These are phyloP conservation scores for Ranitomeya variabilis DNA, from an alignment of 2,113 vertebrate genomes.

Conservation along the genomic window DNA sequence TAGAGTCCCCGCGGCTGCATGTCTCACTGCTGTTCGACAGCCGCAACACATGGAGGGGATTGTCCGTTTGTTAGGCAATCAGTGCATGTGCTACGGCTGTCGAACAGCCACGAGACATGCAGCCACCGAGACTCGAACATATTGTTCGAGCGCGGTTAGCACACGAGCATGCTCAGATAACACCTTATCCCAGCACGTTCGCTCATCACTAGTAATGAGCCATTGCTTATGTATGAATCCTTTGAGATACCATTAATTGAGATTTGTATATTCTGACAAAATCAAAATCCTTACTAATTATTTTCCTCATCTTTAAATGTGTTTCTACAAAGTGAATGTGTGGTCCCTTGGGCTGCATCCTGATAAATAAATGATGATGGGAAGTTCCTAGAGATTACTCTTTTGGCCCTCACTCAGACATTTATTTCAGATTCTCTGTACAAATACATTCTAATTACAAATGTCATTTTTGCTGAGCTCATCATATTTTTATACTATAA, in stretches of 20 bases:
- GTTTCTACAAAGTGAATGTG: background rate
- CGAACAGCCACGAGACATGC: too few relatives aligned
- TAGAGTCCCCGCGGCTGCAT: too few relatives aligned
- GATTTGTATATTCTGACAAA: background rate
- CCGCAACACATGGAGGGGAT: too few relatives aligned
- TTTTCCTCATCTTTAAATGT: background rate
- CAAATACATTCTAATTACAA: background rate
- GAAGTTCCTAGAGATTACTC: background rate
- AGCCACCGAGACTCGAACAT: too few relatives aligned
- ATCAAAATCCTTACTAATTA: background rate
- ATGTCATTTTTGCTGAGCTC: background rate
- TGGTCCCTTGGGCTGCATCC: background rate
- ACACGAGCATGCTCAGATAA: too few relatives aligned
- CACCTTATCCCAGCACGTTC: too few relatives aligned
- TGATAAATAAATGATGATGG: background rate
- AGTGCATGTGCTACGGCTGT: too few relatives aligned
- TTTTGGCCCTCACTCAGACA: background rate
- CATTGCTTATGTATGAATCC: background rate
- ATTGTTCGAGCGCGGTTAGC: too few relatives aligned
- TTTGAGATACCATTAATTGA: background rate
- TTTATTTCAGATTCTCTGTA: background rate
- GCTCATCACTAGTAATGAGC: background rate
- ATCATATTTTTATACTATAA: background rate
- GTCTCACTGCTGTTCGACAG: too few relatives aligned
- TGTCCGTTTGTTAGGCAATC: too few relatives aligned